Percentiles rank a stretch among this genome's conserved stretches.
These are phyloP conservation scores for Synchiropus splendidus DNA, from an alignment of 2,113 vertebrate genomes.

Conservation along the genomic window DNA sequence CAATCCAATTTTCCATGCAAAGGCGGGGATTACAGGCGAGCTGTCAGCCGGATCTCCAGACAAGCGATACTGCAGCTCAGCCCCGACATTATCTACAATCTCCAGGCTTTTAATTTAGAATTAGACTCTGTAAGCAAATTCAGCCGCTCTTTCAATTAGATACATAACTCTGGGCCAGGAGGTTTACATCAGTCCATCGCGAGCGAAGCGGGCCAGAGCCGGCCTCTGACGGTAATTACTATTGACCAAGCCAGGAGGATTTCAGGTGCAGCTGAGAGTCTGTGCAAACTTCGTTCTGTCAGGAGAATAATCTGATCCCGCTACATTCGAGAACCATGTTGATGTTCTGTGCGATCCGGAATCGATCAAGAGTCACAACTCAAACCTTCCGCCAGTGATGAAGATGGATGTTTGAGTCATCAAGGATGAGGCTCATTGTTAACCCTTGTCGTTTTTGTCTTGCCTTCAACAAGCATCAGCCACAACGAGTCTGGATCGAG, in stretches of 20 bases:
- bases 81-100: conserved; percentile 60
- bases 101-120: conserved; percentile 58
- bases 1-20: conserved; percentile 66
- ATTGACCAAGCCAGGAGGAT: too few relatives aligned
- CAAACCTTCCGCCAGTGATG: too few relatives aligned
- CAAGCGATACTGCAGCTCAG: conserved; percentile 48
- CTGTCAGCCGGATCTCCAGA: conserved; percentile 64
- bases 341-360: too few relatives aligned
- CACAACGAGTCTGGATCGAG: too few relatives aligned
- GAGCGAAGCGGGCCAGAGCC: conserved; percentile 22
- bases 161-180: conserved; percentile 14
- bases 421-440: too few relatives aligned
- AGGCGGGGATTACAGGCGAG: conserved; percentile 67
- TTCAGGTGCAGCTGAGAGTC: conserved; percentile 1
- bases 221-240: conserved; percentile 28
- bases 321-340: too few relatives aligned
- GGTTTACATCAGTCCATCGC: conserved; percentile 31
- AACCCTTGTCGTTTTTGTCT: too few relatives aligned
- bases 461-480: too few relatives aligned
- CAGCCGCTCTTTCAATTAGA: conserved; percentile 54
- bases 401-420: too few relatives aligned
- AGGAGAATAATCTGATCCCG: too few relatives aligned
- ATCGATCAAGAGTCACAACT: too few relatives aligned
- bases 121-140: conserved; percentile 53
- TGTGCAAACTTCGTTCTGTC: too few relatives aligned